A percentile compares a stretch with the other conserved stretches of the same genome.
These are phyloP conservation scores for Prunella himalayana DNA, from an alignment of 2,113 vertebrate species.

Conservation along the genomic window DNA sequence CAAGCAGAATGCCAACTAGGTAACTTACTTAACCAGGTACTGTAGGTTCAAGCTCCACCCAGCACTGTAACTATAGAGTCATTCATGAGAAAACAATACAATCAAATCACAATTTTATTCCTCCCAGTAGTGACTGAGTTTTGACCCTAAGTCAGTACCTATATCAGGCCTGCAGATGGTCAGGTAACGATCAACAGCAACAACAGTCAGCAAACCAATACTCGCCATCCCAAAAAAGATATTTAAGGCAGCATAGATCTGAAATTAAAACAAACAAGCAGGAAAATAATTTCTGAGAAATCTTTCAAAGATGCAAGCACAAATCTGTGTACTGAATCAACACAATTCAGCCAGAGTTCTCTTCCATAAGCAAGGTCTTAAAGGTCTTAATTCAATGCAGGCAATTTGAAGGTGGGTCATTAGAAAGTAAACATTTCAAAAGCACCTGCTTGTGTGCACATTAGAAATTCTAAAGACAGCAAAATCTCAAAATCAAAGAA, in stretches of 20 bases:
- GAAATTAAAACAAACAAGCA: constrained; percentile 39
- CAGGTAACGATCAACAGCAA: constrained; percentile 91
- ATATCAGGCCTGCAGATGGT: constrained; percentile 88
- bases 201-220: constrained; percentile 92
- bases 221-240: constrained; percentile 99
- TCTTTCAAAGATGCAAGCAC: background rate
- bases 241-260: constrained; percentile 96
- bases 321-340: background rate
- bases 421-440: background rate
- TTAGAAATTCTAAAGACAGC: background rate
- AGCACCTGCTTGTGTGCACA: background rate
- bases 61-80: background rate
- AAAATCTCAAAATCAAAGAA: background rate
- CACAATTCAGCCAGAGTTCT: background rate
- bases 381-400: background rate
- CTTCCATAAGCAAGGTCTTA: background rate
- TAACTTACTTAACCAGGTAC: background rate
- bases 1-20: background rate
- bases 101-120: background rate
- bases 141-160: constrained; percentile 70
- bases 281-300: background rate
- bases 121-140: background rate
- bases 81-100: background rate
- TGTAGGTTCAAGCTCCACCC: background rate
- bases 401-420: background rate